Percentiles rank a stretch among this genome's conserved stretches.
Evolutionary conservation across 2,888 invertebrate genomes (phyloP).

Genomic region (Lasius fuliginosus): DNA sequence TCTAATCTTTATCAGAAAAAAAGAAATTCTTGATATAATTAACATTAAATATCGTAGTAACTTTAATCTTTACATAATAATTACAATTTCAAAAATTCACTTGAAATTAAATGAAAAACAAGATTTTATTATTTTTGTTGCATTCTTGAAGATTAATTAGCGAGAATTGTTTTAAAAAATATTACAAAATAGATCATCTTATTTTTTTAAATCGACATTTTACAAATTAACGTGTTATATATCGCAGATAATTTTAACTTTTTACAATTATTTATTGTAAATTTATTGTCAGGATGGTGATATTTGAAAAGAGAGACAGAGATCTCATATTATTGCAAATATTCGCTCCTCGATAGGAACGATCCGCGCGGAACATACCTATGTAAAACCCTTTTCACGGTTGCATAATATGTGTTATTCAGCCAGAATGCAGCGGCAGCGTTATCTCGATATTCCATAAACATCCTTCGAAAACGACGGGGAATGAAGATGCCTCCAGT

Average conservation of each 20-base stretch:
- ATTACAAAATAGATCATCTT: background rate
- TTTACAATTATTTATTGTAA: conserved; percentile 5
- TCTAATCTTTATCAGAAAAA: background rate
- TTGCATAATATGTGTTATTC: conserved; percentile 32
- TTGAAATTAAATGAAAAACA: background rate
- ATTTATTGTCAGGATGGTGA: background rate
- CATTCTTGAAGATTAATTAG: background rate
- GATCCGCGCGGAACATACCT: background rate
- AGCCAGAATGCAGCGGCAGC: conserved; percentile 5
- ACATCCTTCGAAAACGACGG: conserved; percentile 32
- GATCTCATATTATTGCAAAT: conserved; percentile 33
- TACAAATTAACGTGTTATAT: background rate
- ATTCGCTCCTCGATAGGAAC: conserved; percentile 23
- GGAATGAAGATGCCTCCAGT: conserved; percentile 48
- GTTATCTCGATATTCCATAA: conserved; percentile 51
- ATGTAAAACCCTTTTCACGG: conserved; percentile 34
- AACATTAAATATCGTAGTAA: background rate
- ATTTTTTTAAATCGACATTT: background rate
- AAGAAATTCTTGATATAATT: no score
- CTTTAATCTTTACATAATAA: background rate
- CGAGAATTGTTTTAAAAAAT: background rate
- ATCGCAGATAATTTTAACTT: background rate
- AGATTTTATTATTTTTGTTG: background rate
- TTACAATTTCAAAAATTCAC: background rate
- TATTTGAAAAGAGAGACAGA: background rate